These are phyloP conservation scores for Galerucella nymphaeae DNA, from an alignment of 2,888 invertebrate species.

Conservation along the genomic window DNA sequence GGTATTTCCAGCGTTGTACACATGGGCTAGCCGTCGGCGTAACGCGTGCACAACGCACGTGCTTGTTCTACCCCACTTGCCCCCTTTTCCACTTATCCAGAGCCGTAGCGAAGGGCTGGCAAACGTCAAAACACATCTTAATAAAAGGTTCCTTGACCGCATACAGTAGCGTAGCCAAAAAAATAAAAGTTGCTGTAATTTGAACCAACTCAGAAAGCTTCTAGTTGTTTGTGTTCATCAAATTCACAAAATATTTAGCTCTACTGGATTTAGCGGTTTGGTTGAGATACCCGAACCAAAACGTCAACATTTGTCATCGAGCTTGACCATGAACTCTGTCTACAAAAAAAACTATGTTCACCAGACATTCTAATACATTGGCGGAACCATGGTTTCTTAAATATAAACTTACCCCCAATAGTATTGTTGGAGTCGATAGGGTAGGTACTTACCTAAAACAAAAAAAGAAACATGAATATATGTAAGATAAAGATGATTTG, in stretches of 20 bases:
- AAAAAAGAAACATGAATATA: neutral
- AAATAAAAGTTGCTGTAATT: no score
- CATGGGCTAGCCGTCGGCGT: slow-evolving; percentile 32
- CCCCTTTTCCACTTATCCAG: slow-evolving; percentile 18
- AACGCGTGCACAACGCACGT: slow-evolving; percentile 40
- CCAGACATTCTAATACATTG: slow-evolving; percentile 18
- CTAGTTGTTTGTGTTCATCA: no score
- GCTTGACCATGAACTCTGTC: neutral
- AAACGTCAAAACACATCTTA: slow-evolving; percentile 39
- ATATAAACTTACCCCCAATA: neutral
- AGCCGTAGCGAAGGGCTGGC: slow-evolving; percentile 32
- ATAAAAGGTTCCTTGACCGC: slow-evolving; percentile 37
- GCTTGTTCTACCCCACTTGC: slow-evolving; percentile 15
- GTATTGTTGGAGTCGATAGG: neutral
- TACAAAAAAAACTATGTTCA: slow-evolving; percentile 17
- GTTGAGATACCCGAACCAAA: no score
- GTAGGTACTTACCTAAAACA: neutral
- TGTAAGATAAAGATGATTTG: no score
- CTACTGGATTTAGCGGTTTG: no score
- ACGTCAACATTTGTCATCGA: slow-evolving; percentile 7
- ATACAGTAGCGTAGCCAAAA: slow-evolving; percentile 15
- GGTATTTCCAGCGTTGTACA: slow-evolving; percentile 44
- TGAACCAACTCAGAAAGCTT: no score
- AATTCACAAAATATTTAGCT: no score
- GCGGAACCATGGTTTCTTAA: no score